Conservation (phyloP, 2,888 invertebrate genomes). For the Torymus auratus region DNA sequence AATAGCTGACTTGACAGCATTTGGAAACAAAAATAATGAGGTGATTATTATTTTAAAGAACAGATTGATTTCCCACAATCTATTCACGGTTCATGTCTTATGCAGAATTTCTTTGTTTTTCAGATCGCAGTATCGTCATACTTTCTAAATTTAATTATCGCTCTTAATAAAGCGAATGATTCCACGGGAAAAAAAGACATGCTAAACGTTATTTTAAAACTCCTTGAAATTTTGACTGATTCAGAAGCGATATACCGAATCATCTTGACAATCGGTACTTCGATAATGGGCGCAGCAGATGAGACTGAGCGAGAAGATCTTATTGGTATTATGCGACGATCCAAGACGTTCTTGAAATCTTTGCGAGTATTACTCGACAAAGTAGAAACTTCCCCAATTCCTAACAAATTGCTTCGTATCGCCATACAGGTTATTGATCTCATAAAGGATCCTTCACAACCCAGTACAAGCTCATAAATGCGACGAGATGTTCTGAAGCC, state of each 20-base stretch:
- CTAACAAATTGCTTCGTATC: conserved; percentile 29
- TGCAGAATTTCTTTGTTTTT: conserved; percentile 18
- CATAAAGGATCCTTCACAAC: neutral
- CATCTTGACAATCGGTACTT: conserved; percentile 88
- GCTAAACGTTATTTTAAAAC: conserved; percentile 79
- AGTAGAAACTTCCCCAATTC: conserved; percentile 35
- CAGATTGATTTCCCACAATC: neutral
- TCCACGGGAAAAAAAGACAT: conserved; percentile 77
- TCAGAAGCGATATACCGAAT: conserved; percentile 86
- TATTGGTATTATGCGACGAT: conserved; percentile 66
- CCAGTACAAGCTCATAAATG: no score
- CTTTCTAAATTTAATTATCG: conserved; percentile 84
- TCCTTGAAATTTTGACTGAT: conserved; percentile 81
- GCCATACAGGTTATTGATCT: conserved; percentile 34
- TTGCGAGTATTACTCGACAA: conserved; percentile 25
- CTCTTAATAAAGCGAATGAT: conserved; percentile 80
- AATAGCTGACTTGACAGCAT: conserved; percentile 78
- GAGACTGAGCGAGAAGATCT: conserved; percentile 65
- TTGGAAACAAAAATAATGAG: conserved; percentile 82
- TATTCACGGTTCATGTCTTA: neutral
- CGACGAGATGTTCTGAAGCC: no score
- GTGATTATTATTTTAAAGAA: conserved; percentile 72
- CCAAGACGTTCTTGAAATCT: conserved; percentile 46
- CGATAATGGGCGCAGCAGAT: conserved; percentile 72
- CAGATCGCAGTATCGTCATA: conserved; percentile 87